Base-by-base conservation (phyloP, 1,140 invertebrate genomes). In the Drosophila novamexicana region DNA sequence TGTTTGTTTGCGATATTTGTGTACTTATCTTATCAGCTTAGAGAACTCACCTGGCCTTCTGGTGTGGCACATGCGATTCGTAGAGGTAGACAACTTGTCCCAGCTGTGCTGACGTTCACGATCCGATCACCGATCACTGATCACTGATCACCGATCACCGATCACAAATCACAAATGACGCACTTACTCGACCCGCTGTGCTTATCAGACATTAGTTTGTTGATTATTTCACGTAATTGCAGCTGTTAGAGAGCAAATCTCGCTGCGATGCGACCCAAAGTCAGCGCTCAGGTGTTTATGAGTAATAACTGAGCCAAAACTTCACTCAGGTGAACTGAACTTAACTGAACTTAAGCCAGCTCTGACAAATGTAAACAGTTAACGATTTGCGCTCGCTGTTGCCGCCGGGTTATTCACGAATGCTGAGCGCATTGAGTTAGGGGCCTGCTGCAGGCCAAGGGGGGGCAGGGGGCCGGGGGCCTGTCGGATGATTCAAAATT, bases 311-410 rank as follows among this genome's bases (percentile, higher is more conserved):
- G 32, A 59, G 40, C 29, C 34, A 34, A 54, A 18, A 18, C 50
- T 56, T 44, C 14, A 10, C 14, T 14, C 52, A 14, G 40, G 37
- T 22, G 45, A 72, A 39, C 62, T 64, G 36, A 50, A 64, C 53
- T 65, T 16, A 44, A 40, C 18, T 59, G 36, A 64, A n/a, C 36
- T n/a, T 18, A 63, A 36, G 9, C 29, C 9, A 40, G 49, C 14
- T 7, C 62, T 49, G 61, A 76, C 71, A 56, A 83, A 70, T 82
- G 83, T 86, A 80, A 86, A 88, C 83, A 83, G 79, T 88, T 69
- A 32, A 36, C 22, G 57, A 59, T 59, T 56, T n/a, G n/a, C 56
- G 49, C 36, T 39, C 66, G 69, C 42, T 36, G 16, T n/a, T 49
- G 37, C 59, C 14, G 22, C 36, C 66, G 34, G 12, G 29, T 61